Base-by-base conservation (phyloP, 2,888 invertebrate species). In the Cryptus armator region DNA sequence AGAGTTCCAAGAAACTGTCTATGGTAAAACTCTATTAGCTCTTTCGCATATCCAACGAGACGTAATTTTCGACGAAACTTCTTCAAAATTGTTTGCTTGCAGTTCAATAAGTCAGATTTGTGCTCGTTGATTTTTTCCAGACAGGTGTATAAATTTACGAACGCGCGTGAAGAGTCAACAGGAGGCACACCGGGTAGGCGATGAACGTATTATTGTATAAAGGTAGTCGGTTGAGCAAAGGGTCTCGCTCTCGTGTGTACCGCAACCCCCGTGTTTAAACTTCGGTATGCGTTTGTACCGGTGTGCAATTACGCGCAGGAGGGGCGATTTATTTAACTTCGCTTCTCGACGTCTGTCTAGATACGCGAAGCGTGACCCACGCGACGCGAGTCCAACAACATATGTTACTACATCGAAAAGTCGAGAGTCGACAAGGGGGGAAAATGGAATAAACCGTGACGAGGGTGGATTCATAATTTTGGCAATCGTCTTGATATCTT, bases 251-350 rank as follows among this genome's bases (percentile, higher is more conserved):
- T n/a, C 67, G 29, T 37, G 46, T 70, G n/a, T 14, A 56, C 53
- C 43, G 29, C 59, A 70, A 51, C 59, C 81, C 75, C 75, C 48
- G 51, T 82, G 71, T 83, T 87, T 84, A 86, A 86, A 78, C 70
- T 81, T 72, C 64, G 66, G 74, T 56, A 32, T 68, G 78, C 46
- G 44, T 83, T 83, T 68, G 64, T 66, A 83, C 83, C 81, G 78
- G 82, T 86, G 88, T 89, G 87, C 87, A 90, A 91, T 91, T 91
- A 91, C 87, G 85, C 64, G 37, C 37, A 37, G 66, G 70, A 56
- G 81, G 78, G 89, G 88, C 89, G 89, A 89, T 90, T 91, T 92
- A 89, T 90, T 92, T 91, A 90, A 91, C 91, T 90, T 88, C 87
- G 88, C 32, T 89, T 90, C 88, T 87, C 86, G 62, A 75, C 75